These are phyloP conservation scores for Atrichornis clamosus DNA, from an alignment of 2,113 vertebrate species.

Conservation along the genomic window DNA sequence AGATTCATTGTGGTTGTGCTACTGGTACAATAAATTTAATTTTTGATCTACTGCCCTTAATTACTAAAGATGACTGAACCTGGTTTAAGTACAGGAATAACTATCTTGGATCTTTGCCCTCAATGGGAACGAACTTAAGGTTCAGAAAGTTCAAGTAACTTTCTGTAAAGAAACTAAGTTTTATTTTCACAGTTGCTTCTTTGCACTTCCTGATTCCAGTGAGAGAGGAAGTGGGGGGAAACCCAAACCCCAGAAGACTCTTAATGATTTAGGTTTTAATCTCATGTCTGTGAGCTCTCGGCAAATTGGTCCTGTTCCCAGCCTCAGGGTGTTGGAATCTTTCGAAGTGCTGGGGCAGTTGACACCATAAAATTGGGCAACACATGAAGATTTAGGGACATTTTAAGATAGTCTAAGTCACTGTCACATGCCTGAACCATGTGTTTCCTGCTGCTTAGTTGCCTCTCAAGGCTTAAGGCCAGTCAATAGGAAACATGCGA, in stretches of 20 bases:
- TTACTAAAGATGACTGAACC: conserved; percentile 20
- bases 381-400: background rate
- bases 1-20: conserved; percentile 22
- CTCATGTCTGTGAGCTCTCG: background rate
- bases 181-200: conserved; percentile 36
- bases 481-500: background rate
- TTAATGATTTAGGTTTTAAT: conserved; percentile 14
- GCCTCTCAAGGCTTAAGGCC: background rate
- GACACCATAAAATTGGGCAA: background rate
- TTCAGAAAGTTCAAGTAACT: conserved; percentile 33
- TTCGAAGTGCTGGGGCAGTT: background rate
- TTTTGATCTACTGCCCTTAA: conserved; percentile 47
- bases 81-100: conserved; percentile 18
- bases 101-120: conserved; percentile 22
- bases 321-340: background rate
- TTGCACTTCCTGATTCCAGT: conserved; percentile 10
- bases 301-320: background rate
- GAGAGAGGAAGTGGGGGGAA: conserved; percentile 10
- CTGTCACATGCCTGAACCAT: background rate
- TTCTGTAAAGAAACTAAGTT: background rate
- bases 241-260: conserved; percentile 30
- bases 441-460: background rate
- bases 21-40: conserved; percentile 16
- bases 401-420: background rate
- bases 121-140: background rate